Base-by-base conservation (phyloP, 2,888 invertebrate genomes). In the Abrostola triplasia region DNA sequence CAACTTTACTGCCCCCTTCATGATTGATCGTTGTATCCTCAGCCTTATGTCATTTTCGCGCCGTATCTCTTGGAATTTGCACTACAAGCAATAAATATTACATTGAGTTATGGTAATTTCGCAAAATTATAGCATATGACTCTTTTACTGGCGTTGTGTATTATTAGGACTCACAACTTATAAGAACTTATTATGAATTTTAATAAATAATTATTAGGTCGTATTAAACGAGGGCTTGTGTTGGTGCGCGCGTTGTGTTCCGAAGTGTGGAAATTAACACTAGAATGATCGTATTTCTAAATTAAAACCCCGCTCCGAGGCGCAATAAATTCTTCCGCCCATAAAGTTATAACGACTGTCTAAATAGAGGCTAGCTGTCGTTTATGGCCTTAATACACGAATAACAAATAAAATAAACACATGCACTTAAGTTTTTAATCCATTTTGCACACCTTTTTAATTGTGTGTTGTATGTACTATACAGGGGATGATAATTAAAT, bases 21-120 rank as follows among this genome's bases (percentile, higher is more conserved):
- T 94, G 94, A 94, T 94, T 94, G 94, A 94, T 94, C 92, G 94
- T 93, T 90, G 93, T 93, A 93, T 93, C 93, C 88, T 90, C 92
- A 81, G 89, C 90, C 93, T 92, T 92, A 92, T 93, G 93, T 93
- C 93, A 94, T 92, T 93, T 89, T 89, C 90, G 91, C 90, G 84
- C 92, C 87, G 84, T 91, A 92, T 91, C 90, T 90, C 91, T 89
- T 82, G 87, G 92, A 92, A 91, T 92, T 89, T 89, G 90, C 89
- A 90, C 89, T 89, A 89, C 91, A 85, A 84, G 90, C 89, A 90
- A 91, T 93, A 93, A 92, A 93, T 90, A 89, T 88, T 77, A 80
- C 87, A 89, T 88, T 91, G 90, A 93, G 90, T 92, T 92, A 91
- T 91, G 92, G 88, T 89, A 88, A 88, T 90, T 89, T 84, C 71